Evolutionary conservation across 2,888 invertebrate species (phyloP).

Genomic region (Volucella bombylans): DNA sequence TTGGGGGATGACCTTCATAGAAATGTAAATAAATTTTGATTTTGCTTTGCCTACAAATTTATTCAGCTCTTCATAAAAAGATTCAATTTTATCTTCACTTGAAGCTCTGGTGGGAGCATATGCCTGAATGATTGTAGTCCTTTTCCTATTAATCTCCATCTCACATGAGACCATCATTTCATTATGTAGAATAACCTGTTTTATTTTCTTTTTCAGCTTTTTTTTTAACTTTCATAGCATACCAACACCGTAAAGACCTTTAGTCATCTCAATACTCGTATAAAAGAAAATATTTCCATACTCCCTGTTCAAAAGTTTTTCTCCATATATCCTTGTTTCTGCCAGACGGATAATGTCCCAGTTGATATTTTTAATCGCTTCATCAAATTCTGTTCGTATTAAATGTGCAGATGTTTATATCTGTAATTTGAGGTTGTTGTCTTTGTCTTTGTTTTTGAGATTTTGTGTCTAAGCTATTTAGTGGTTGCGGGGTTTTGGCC

Average conservation of each 20-base stretch:
- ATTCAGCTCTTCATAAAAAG: no score
- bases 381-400: constrained; percentile 8
- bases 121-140: neutral
- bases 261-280: constrained; percentile 5
- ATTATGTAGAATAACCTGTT: no score
- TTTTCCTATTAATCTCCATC: no score
- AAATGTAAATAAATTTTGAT: no score
- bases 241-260: neutral
- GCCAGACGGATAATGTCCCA: constrained; percentile 22
- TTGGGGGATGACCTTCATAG: no score
- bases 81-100: no score
- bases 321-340: constrained; percentile 28
- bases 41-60: no score
- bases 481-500: no score
- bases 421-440: no score
- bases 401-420: constrained; percentile 4
- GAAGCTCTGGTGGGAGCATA: neutral
- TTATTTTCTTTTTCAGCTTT: constrained; percentile 10
- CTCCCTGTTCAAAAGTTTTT: constrained; percentile 16
- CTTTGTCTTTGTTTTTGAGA: no score
- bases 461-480: no score
- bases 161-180: no score
- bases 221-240: constrained; percentile 20
- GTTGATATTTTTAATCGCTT: constrained; percentile 17
- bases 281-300: constrained; percentile 25